Evolutionary conservation across 2,888 invertebrate species (phyloP).

Genomic region (Spatulosminthurus flaviceps): DNA sequence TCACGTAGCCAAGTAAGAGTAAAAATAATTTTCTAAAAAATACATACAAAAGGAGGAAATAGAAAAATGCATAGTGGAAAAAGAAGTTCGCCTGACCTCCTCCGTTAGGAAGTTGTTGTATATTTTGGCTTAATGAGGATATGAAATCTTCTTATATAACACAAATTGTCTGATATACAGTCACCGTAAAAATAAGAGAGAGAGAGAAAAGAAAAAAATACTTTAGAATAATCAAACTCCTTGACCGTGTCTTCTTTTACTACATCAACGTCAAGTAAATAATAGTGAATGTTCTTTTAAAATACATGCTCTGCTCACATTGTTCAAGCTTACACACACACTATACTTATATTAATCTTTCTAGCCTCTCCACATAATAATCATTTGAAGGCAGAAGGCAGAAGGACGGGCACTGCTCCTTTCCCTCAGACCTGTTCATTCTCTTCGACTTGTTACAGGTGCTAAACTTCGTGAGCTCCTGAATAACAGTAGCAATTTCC

Average conservation of each 20-base stretch:
- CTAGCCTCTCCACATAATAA: too few relatives aligned
- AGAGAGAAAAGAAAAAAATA: too few relatives aligned
- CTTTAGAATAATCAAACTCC: conserved; percentile 9
- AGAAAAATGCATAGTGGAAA: not conserved
- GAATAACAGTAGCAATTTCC: not conserved
- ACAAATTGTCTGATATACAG: too few relatives aligned
- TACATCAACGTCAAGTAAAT: not conserved
- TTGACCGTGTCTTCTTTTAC: conserved; percentile 13
- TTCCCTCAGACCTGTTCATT: not conserved
- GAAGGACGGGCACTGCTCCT: not conserved
- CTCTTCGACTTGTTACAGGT: not conserved
- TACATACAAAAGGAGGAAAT: not conserved
- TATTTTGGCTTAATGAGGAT: not conserved
- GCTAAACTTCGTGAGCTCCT: not conserved
- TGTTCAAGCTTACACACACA: too few relatives aligned
- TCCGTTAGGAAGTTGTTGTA: not conserved
- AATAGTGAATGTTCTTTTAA: too few relatives aligned
- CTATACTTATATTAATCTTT: too few relatives aligned
- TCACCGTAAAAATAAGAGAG: too few relatives aligned
- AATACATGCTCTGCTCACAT: too few relatives aligned
- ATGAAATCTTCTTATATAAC: too few relatives aligned
- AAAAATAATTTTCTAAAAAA: too few relatives aligned
- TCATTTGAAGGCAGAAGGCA: too few relatives aligned
- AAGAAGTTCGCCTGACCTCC: conserved; percentile 4
- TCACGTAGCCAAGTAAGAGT: too few relatives aligned